Evolutionary conservation across 2,113 vertebrate genomes (phyloP).

Genomic region (Rhinoptilus africanus): DNA sequence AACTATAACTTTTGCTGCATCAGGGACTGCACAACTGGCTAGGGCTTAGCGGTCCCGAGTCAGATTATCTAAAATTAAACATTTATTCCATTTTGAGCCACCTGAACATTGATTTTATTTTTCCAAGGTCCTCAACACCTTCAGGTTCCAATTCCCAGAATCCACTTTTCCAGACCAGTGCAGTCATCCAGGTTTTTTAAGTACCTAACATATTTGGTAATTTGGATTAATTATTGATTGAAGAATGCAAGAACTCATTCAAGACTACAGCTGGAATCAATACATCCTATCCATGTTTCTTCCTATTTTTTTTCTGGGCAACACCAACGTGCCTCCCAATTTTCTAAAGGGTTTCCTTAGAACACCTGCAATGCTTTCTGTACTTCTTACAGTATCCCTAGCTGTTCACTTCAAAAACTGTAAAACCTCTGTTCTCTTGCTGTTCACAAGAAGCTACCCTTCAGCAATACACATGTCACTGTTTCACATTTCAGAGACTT

Average conservation of each 20-base stretch:
- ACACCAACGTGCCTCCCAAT: neutral
- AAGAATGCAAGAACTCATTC: neutral
- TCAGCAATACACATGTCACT: neutral
- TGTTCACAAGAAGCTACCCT: neutral
- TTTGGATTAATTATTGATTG: neutral
- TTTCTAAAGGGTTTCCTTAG: neutral
- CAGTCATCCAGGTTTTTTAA: neutral
- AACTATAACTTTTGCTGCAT: neutral
- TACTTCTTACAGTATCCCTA: neutral
- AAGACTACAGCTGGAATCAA: neutral
- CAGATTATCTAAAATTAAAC: neutral
- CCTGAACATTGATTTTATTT: neutral
- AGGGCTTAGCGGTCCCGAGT: neutral
- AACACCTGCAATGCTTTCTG: neutral
- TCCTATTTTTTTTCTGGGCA: neutral
- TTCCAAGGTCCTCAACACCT: neutral
- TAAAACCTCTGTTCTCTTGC: neutral
- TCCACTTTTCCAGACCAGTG: neutral
- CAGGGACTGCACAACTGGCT: neutral
- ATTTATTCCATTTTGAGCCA: neutral
- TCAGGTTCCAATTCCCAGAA: neutral
- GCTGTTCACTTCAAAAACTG: neutral
- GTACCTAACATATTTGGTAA: neutral
- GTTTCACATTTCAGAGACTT: neutral
- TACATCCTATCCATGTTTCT: fast-evolving